Conservation (phyloP, 2,797 vertebrate genomes). For the Hylomyscus alleni region DNA sequence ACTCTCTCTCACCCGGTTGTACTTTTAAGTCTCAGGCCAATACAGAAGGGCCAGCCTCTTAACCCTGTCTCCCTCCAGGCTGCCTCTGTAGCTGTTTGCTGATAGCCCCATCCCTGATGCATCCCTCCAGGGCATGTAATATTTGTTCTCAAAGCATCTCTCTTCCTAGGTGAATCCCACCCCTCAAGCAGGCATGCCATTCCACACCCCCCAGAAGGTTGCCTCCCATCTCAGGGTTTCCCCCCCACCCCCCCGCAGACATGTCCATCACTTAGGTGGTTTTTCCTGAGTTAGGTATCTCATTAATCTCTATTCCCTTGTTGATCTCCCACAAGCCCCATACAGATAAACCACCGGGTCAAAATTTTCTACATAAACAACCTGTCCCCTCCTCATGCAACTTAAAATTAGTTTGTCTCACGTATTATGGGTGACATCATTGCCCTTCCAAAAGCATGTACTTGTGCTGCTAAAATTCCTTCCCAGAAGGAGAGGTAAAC, state of each 20-base stretch:
- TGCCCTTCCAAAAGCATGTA: neutral
- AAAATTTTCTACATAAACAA: neutral
- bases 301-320: neutral
- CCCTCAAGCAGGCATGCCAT: neutral
- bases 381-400: neutral
- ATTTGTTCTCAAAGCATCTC: neutral
- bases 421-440: neutral
- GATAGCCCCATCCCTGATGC: neutral
- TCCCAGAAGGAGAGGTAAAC: neutral
- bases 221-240: neutral
- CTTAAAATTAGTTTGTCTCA: neutral
- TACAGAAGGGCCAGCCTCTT: neutral
- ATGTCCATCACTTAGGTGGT: too few relatives aligned
- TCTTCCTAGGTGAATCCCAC: neutral
- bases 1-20: neutral
- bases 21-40: neutral
- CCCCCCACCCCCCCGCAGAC: neutral
- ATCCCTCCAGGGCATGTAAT: too few relatives aligned
- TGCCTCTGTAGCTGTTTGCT: neutral
- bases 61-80: too few relatives aligned
- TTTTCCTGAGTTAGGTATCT: neutral
- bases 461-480: neutral
- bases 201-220: neutral
- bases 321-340: too few relatives aligned
- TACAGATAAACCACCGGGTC: neutral